These are phyloP conservation scores for Ormyrus pomaceus DNA, from an alignment of 2,888 invertebrate species.

Conservation along the genomic window DNA sequence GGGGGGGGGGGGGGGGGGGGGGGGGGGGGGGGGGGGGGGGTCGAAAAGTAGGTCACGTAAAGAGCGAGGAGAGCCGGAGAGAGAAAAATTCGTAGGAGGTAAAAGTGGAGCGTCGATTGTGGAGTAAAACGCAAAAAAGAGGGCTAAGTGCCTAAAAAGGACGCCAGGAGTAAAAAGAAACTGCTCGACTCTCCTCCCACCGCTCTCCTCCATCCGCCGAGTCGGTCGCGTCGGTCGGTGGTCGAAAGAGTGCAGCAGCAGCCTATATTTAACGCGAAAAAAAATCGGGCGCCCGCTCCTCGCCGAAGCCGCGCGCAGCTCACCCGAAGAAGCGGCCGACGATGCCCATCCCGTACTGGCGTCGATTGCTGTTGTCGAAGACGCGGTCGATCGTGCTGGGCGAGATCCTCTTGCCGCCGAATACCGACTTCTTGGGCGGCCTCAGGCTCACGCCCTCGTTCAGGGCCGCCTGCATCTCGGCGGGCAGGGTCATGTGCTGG, in stretches of 20 bases:
- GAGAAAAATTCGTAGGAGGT: slow-evolving; percentile 26
- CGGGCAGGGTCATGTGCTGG: not conserved
- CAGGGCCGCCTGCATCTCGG: not conserved
- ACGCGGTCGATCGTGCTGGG: slow-evolving; percentile 89
- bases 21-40: not conserved
- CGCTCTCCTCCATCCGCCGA: not conserved
- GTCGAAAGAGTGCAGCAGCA: too few species aligned
- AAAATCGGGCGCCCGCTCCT: not conserved
- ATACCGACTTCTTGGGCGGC: slow-evolving; percentile 62
- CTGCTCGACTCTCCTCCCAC: not conserved
- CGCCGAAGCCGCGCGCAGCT: slow-evolving; percentile 61
- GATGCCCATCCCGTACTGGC: slow-evolving; percentile 90
- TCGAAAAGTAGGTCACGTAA: slow-evolving; percentile 36
- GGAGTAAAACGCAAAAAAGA: slow-evolving; percentile 50
- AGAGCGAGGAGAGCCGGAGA: slow-evolving; percentile 6
- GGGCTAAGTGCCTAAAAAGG: slow-evolving; percentile 49
- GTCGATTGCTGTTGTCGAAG: slow-evolving; percentile 92
- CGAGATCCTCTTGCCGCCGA: slow-evolving; percentile 84
- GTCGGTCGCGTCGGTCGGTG: not conserved
- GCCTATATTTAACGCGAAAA: not conserved
- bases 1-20: slow-evolving; percentile 8
- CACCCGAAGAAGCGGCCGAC: slow-evolving; percentile 87
- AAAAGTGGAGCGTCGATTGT: slow-evolving; percentile 54
- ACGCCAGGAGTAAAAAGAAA: slow-evolving; percentile 18
- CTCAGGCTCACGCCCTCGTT: slow-evolving; percentile 65